phyloP scores from a whole-genome alignment of 2,797 vertebrate genomes.

The Sardinella longiceps region DNA sequence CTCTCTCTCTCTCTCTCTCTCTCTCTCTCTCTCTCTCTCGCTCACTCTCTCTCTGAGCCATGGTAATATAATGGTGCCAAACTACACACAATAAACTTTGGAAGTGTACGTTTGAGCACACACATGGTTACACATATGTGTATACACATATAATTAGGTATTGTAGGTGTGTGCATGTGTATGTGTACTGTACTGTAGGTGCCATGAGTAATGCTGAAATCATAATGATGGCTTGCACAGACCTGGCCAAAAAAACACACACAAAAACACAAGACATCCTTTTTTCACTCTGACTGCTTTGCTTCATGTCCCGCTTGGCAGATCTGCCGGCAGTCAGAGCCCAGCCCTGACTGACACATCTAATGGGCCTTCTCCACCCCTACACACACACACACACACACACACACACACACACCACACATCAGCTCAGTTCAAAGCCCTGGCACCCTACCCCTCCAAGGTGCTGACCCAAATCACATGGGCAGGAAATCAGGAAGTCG shows the following conservation, averaged over 20 bases:
- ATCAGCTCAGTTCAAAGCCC: background rate
- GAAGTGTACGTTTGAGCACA: background rate
- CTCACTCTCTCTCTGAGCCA: background rate
- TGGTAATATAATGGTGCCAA: background rate
- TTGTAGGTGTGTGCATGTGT: background rate
- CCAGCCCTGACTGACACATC: slow-evolving; percentile 3
- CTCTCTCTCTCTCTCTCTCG: too few relatives aligned
- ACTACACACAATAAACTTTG: background rate
- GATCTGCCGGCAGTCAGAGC: background rate
- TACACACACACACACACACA: background rate
- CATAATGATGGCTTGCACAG: background rate
- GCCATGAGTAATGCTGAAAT: background rate
- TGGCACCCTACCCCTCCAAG: background rate
- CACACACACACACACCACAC: background rate
- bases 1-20: too few relatives aligned
- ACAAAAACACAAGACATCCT: slow-evolving; percentile 7
- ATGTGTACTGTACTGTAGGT: too few relatives aligned
- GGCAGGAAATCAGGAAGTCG: background rate
- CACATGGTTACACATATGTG: background rate
- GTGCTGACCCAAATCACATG: slow-evolving; percentile 17
- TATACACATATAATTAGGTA: background rate
- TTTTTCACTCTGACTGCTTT: background rate
- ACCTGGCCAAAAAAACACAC: background rate
- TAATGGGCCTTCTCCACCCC: slow-evolving; percentile 5
- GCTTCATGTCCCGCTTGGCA: background rate